Evolutionary conservation across 2,888 invertebrate genomes (phyloP), one percentile per base, ranked within the genome.

Genomic region (Acleris laterana): DNA sequence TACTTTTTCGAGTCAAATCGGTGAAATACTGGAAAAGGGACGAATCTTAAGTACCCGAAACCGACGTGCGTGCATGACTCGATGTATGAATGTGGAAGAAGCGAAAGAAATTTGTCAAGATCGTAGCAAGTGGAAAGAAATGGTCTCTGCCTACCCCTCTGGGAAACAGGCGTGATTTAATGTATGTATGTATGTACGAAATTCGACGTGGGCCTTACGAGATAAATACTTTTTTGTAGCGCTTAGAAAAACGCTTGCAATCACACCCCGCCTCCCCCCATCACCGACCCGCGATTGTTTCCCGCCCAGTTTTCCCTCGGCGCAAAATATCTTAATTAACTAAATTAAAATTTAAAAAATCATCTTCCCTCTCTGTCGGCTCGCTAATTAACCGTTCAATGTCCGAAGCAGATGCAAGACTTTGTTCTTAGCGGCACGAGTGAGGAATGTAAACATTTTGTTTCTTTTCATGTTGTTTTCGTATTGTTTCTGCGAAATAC

Each of bases 261-360:
- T 52, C 32, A 25, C 46, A 16, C 66, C 32, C 11, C 17, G 2
- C 58, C 58, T 7, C 32, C 7, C 32, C n/a, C 55, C 61, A 62
- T 52, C 61, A 28, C 66, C 60, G 62, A 17, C 6, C 67, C 68
- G 32, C 59, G 71, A 78, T 82, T 81, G 75, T 80, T 80, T 79
- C 79, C 76, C 72, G 73, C 74, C 76, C 76, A 78, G 70, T 80
- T 80, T 76, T 76, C 71, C 71, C 70, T 63, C 65, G 55, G 74
- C 72, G 72, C 72, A 75, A 79, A 80, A 80, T 77, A 82, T 79
- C 79, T 84, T 87, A 85, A 88, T 88, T 85, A 85, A 84, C 74
- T 77, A 82, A 87, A 87, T 87, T 85, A 83, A 83, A 81, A 82
- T 83, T 81, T 76, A 74, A 76, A 81, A 76, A 81, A 84, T 82